A percentile compares a stretch with the other conserved stretches of the same genome.
Evolutionary conservation across 2,888 invertebrate species (phyloP).

Genomic region (Rhagophthalmus giganteus): DNA sequence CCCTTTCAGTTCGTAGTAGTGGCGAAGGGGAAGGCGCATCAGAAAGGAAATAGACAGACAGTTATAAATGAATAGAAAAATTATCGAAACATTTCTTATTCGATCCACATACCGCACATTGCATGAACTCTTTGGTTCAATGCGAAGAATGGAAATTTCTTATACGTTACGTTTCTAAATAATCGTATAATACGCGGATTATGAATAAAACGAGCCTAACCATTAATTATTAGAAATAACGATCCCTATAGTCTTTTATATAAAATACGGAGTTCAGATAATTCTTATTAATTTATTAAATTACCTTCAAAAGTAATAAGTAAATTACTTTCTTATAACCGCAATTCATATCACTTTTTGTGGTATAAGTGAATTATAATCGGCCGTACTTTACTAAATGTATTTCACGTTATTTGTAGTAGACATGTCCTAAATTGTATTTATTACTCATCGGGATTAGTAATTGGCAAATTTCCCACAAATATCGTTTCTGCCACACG

Average conservation of each 20-base stretch:
- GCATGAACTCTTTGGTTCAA: conserved; percentile 35
- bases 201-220: too few species aligned
- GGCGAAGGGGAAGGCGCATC: conserved; percentile 51
- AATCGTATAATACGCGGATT: too few species aligned
- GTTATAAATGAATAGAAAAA: conserved; percentile 73
- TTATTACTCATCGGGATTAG: conserved; percentile 20
- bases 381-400: too few species aligned
- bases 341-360: too few species aligned
- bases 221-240: too few species aligned
- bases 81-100: conserved; percentile 64
- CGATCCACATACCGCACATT: conserved; percentile 51
- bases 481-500: conserved; percentile 15
- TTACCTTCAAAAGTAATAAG: too few species aligned
- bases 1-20: conserved; percentile 28
- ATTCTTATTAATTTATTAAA: too few species aligned
- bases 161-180: conserved; percentile 2
- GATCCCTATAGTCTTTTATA: too few species aligned
- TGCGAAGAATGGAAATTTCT: conserved; percentile 11
- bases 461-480: conserved; percentile 28
- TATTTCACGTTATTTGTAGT: too few species aligned
- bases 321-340: too few species aligned
- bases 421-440: conserved; percentile 22
- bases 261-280: too few species aligned
- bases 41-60: conserved; percentile 68
- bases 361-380: too few species aligned